These are phyloP conservation scores for Prostheceraeus crozeri DNA, from an alignment of 2,888 invertebrate species.

Conservation along the genomic window DNA sequence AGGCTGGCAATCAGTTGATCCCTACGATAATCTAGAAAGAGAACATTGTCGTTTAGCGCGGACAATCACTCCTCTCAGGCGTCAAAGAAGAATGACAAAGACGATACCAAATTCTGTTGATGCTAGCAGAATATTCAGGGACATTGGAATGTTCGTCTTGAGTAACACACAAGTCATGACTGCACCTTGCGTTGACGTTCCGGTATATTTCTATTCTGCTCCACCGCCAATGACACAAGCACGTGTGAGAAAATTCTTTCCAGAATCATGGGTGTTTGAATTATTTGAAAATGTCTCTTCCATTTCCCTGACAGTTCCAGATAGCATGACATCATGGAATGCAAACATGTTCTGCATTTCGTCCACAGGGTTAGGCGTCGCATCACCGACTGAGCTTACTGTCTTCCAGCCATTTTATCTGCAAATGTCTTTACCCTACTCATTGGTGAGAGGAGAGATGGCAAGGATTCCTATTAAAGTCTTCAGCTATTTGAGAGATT, in stretches of 20 bases:
- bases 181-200: background rate
- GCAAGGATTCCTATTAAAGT: slow-evolving; percentile 26
- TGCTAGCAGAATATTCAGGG: slow-evolving; percentile 8
- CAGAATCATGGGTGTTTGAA: slow-evolving; percentile 32
- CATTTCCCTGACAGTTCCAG: slow-evolving; percentile 19
- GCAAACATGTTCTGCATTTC: slow-evolving; percentile 29
- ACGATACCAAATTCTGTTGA: slow-evolving; percentile 8
- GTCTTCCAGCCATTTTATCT: slow-evolving; percentile 27
- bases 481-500: slow-evolving; percentile 27
- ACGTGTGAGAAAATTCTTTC: slow-evolving; percentile 25
- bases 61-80: too few species aligned
- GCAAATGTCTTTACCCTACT: slow-evolving; percentile 27
- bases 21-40: too few species aligned
- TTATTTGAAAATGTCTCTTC: slow-evolving; percentile 12
- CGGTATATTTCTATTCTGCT: too few species aligned
- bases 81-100: slow-evolving; percentile 20
- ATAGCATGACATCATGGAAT: slow-evolving; percentile 35
- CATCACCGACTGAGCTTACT: slow-evolving; percentile 8
- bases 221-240: too few species aligned
- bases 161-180: slow-evolving; percentile 3
- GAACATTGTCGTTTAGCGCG: too few species aligned
- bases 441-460: slow-evolving; percentile 30
- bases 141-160: slow-evolving; percentile 6
- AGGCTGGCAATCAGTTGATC: too few species aligned
- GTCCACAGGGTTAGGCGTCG: slow-evolving; percentile 28